A percentile compares a stretch with the other conserved stretches of the same genome.
Evolutionary conservation across 2,113 vertebrate species (phyloP).

Genomic region (Colinus virginianus): DNA sequence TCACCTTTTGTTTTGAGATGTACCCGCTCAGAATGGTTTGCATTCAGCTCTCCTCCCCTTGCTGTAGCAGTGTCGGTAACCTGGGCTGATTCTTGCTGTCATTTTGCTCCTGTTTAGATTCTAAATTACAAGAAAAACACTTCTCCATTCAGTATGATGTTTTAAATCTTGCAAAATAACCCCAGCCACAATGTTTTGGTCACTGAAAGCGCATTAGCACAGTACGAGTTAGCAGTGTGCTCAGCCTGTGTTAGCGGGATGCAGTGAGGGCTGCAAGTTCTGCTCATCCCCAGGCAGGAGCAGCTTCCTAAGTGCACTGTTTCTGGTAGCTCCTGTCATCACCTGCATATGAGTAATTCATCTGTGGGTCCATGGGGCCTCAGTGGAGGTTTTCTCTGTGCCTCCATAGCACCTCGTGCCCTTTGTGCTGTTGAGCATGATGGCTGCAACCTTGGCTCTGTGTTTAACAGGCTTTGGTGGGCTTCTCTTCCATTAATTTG

Average conservation of each 20-base stretch:
- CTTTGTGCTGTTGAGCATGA: background rate
- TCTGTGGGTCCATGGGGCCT: background rate
- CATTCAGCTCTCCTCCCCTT: background rate
- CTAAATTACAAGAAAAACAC: background rate
- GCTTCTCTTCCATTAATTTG: conserved; percentile 55
- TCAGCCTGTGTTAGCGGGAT: background rate
- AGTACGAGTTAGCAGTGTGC: background rate
- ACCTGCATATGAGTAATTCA: fast-evolving
- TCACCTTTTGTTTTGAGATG: background rate
- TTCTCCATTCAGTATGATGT: background rate
- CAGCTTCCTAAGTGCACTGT: background rate
- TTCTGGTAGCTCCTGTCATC: background rate
- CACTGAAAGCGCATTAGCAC: fast-evolving
- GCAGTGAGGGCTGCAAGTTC: fast-evolving
- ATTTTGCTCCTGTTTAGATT: background rate
- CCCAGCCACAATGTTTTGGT: background rate
- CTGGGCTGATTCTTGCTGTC: background rate
- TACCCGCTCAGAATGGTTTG: background rate
- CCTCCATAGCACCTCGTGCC: background rate
- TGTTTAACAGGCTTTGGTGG: conserved; percentile 43
- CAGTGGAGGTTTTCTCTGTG: background rate
- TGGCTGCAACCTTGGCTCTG: background rate
- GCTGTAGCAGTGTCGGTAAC: background rate
- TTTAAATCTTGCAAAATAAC: background rate
- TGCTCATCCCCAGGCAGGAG: background rate